Evolutionary conservation across 2,888 invertebrate species (phyloP).

Genomic region (Diaprepes abbreviatus): DNA sequence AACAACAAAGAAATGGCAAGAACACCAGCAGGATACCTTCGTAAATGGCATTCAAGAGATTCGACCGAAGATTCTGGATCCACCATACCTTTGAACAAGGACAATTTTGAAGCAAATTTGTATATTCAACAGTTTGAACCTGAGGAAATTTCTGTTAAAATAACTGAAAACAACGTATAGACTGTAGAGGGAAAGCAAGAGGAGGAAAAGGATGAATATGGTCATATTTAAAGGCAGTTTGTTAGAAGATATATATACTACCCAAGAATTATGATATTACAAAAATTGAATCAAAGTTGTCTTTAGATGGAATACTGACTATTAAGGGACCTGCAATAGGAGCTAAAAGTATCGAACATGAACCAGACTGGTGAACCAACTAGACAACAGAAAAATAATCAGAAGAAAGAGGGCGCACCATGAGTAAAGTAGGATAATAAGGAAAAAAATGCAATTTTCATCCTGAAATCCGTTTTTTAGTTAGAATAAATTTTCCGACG

Average conservation of each 20-base stretch:
- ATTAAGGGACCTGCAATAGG: neutral
- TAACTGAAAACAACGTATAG: neutral
- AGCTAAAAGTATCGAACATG: neutral
- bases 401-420: no score
- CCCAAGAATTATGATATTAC: neutral
- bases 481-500: no score
- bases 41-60: conserved; percentile 29
- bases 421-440: no score
- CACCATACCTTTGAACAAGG: neutral
- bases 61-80: conserved; percentile 28
- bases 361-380: no score
- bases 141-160: neutral
- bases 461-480: no score
- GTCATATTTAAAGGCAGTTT: neutral
- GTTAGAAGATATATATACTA: neutral
- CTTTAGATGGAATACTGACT: neutral
- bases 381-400: no score
- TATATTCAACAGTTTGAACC: conserved; percentile 17
- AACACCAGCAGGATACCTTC: conserved; percentile 39
- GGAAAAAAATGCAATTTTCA: no score
- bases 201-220: neutral
- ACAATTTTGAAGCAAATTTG: conserved; percentile 12
- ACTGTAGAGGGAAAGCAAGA: neutral
- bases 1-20: conserved; percentile 21
- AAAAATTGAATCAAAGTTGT: neutral